A percentile compares a stretch with the other conserved stretches of the same genome.
Conservation (phyloP, 2,113 vertebrate species). For the Albula goreensis region DNA sequence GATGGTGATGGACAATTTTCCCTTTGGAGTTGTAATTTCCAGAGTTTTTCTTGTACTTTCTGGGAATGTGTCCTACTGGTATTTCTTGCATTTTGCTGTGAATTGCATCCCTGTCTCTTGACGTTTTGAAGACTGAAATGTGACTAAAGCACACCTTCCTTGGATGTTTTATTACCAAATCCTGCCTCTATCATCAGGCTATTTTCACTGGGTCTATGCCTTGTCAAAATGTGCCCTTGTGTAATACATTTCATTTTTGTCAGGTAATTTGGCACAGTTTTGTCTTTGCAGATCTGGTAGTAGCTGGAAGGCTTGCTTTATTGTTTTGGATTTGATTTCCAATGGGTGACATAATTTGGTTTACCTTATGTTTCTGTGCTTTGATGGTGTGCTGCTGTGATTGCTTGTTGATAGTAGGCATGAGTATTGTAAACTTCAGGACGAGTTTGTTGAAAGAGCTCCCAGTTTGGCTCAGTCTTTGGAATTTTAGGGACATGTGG, state of each 20-base stretch:
- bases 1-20: no score
- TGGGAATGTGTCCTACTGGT: no score
- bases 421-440: neutral
- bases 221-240: neutral
- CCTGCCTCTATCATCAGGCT: neutral
- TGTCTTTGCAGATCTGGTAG: neutral
- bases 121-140: neutral
- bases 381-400: neutral
- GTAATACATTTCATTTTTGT: neutral
- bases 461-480: neutral
- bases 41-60: no score
- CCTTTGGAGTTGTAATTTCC: no score
- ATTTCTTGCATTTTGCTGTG: no score
- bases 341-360: no score
- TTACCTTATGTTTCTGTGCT: neutral
- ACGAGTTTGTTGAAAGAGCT: neutral
- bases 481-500: neutral
- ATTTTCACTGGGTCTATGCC: neutral
- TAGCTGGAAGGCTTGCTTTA: neutral
- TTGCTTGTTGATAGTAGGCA: neutral
- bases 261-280: neutral
- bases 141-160: no score
- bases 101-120: no score
- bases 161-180: no score
- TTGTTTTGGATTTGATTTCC: no score